These are phyloP conservation scores for Calliopsis andreniformis DNA, from an alignment of 1,140 invertebrate species.

Conservation along the genomic window DNA sequence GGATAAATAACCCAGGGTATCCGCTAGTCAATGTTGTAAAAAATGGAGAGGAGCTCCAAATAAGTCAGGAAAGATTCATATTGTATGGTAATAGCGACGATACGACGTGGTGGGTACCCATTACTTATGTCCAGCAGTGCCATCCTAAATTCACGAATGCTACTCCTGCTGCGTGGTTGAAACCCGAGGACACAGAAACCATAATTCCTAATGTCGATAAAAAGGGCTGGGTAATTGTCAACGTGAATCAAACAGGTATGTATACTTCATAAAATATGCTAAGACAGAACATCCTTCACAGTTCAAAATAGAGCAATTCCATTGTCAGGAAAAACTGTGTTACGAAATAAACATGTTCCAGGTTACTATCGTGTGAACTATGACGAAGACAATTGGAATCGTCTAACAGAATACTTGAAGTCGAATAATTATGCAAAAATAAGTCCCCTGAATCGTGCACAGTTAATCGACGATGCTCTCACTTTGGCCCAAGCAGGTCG, in stretches of 20 bases:
- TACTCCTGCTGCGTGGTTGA: conserved; percentile 75
- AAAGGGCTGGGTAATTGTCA: conserved; percentile 82
- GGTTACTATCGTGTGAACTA: conserved; percentile 83
- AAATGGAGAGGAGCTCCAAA: conserved; percentile 81
- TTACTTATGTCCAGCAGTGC: conserved; percentile 80
- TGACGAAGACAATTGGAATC: conserved; percentile 78
- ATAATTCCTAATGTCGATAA: conserved; percentile 36
- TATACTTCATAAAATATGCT: too few species aligned
- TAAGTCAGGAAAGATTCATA: conserved; percentile 78
- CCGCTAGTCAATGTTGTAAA: conserved; percentile 88
- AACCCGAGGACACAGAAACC: conserved; percentile 38
- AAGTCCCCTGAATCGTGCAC: conserved; percentile 81
- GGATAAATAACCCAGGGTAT: conserved; percentile 91
- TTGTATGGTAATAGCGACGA: conserved; percentile 53
- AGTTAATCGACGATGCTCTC: conserved; percentile 88
- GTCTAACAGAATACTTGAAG: conserved; percentile 67
- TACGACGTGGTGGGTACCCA: conserved; percentile 81
- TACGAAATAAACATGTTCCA: conserved; percentile 43
- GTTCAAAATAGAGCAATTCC: too few species aligned
- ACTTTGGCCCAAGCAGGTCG: conserved; percentile 78
- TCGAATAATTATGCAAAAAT: conserved; percentile 64
- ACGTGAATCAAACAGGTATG: conserved; percentile 83
- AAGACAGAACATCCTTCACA: too few species aligned
- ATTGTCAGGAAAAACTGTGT: background rate
- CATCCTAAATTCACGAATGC: conserved; percentile 79